Base-by-base conservation (phyloP, 2,888 invertebrate species). In the Frankliniella intonsa region DNA sequence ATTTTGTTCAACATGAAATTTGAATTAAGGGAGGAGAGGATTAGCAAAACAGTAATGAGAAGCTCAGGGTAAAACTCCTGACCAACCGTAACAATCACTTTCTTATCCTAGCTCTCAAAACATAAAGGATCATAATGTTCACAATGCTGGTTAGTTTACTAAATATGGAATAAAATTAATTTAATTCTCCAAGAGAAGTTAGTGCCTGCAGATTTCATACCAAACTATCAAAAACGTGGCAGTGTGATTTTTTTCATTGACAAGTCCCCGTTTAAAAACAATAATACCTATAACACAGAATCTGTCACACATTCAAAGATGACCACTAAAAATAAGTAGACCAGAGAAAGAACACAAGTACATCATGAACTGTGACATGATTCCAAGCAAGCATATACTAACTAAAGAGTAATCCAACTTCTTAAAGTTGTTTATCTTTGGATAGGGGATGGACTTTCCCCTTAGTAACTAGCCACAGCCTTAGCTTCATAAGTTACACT, bases 391-490 rank as follows among this genome's bases (percentile, higher is more conserved):
- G 69, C 22, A 25, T 1, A 76, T 8, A 76, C 25, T 22, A 76
- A 25, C 69, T 76, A 25, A 76, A 76, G 22, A 76, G 25, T 12
- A 76, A 12, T 12, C 25, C 25, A 76, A 22, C 69, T 76, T 25
- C 12, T 12, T 10, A 25, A 25, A 76, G 69, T 22, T 76, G 22
- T 1, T 69, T 25, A 76, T 76, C 69, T 76, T 76, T 76, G 69
- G 69, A 76, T 76, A 76, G 69, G 69, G 25, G 69, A 76, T 76
- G 69, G 69, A 76, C 22, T 12, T 22, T 76, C 69, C 69, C 69
- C 69, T 25, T 76, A 76, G 69, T 76, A 76, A 76, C 69, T 76
- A 76, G 69, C 22, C 69, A 76, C 69, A 76, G 69, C 69, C 69
- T 76, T 76, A 10, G 25, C 69, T 76, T 25, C 69, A 17, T 62